Base-by-base conservation (phyloP, 2,888 invertebrate species). In the Lasioglossum figueresi region DNA sequence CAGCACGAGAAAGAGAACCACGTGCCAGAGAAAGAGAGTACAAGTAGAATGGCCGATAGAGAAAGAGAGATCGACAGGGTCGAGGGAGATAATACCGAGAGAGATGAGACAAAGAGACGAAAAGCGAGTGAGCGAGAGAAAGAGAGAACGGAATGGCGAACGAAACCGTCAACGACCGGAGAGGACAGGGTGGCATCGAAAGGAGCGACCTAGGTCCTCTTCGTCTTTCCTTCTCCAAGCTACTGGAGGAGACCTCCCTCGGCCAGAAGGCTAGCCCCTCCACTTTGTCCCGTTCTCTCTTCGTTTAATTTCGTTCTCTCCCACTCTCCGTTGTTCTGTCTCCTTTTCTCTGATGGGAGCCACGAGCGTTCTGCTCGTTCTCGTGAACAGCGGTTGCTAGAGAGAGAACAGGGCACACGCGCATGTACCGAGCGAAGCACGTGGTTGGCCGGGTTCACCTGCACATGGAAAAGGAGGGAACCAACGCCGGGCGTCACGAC, bases 361-460 rank as follows among this genome's bases (percentile, higher is more conserved):
- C n/a, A n/a, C n/a, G n/a, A 56, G 12, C 19, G 34, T 45, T 34
- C 19, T 31, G 12, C 45, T 19, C 63, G n/a, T n/a, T 19, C 40
- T n/a, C n/a, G 23, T 23, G 66, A 19, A 23, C 23, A 68, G 72
- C 59, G 45, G 70, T 66, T 73, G 68, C 52, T 73, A 76, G 43
- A 74, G 56, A 72, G 73, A 74, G 80, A 68, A 63, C 31, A 79
- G 68, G 79, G 82, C 87, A 85, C 80, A 89, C 85, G 87, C 88
- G 80, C 82, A 81, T 80, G 84, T 66, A 86, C 80, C 76, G 43
- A 88, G 88, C 79, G 80, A 59, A 88, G 89, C 79, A 89, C 89
- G 86, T 89, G 89, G 89, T 89, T 89, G 89, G 89, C 88, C 88
- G 83, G 79, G 75, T 88, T 88, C 84, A 89, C 89, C 89, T 89